phyloP scores from a whole-genome alignment of 2,797 vertebrate species.

The Anguilla pacifica region DNA sequence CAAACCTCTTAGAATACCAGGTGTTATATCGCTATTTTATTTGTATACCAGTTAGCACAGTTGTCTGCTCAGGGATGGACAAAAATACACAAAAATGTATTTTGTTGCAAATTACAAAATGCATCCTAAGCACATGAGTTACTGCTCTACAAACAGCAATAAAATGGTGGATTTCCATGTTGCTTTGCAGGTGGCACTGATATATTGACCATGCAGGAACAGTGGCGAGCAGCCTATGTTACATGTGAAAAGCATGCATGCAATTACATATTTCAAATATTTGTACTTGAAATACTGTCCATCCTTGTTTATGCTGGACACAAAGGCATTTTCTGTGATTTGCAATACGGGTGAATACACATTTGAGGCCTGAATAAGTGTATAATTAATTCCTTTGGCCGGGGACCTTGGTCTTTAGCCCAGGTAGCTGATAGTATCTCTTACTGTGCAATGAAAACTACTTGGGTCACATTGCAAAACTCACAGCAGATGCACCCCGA shows the following conservation, averaged over 20 bases:
- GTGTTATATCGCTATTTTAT: neutral
- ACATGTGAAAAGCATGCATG: too few species aligned
- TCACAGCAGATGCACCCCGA: neutral
- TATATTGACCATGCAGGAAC: neutral
- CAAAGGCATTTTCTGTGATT: too few species aligned
- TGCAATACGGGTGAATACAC: neutral
- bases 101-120: neutral
- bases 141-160: neutral
- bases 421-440: neutral
- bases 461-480: neutral
- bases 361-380: neutral
- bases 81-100: too few species aligned
- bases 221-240: neutral
- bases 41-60: neutral
- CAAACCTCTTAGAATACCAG: neutral
- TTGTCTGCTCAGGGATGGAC: too few species aligned
- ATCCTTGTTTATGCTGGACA: neutral
- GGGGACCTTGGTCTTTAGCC: constrained; percentile 4
- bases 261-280: neutral
- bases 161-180: neutral
- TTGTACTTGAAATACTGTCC: neutral
- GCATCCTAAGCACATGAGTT: neutral
- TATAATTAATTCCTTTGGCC: neutral
- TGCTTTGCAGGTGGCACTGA: neutral
- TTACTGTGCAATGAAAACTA: neutral